These are phyloP conservation scores for Cydia amplana DNA, from an alignment of 1,140 invertebrate species.

Conservation along the genomic window DNA sequence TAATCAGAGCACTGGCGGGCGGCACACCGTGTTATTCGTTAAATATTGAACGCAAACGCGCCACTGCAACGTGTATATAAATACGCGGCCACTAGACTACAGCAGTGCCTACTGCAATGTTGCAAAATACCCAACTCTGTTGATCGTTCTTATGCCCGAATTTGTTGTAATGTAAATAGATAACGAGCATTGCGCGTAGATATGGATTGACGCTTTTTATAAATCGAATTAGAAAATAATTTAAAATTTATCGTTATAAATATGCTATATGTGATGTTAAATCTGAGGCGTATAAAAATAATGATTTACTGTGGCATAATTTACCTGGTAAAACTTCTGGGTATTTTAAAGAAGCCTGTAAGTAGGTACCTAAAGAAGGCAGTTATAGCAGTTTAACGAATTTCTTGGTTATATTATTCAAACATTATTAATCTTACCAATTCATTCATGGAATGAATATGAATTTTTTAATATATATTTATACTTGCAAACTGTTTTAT, in stretches of 20 bases:
- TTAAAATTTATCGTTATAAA: not conserved
- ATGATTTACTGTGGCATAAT: not conserved
- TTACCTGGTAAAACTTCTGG: not conserved
- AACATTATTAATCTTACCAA: too few relatives aligned
- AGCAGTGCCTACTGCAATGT: slow-evolving; percentile 40
- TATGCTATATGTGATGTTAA: not conserved
- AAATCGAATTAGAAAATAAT: not conserved
- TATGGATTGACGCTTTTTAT: slow-evolving; percentile 1
- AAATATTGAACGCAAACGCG: slow-evolving; percentile 53
- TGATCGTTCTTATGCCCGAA: not conserved
- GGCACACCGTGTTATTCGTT: slow-evolving; percentile 49
- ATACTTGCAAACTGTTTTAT: too few relatives aligned
- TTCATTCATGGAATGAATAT: too few relatives aligned
- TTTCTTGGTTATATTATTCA: too few relatives aligned
- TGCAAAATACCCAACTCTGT: slow-evolving; percentile 21
- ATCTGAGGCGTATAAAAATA: not conserved
- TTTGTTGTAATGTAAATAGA: not conserved
- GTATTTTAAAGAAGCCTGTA: not conserved
- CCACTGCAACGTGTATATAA: slow-evolving; percentile 40
- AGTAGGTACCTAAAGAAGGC: not conserved
- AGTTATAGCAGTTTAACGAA: not conserved
- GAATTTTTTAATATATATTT: too few relatives aligned
- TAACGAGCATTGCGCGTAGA: not conserved
- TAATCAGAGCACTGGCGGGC: slow-evolving; percentile 49
- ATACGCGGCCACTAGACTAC: slow-evolving; percentile 32